Evolutionary conservation across 2,113 vertebrate species (phyloP).

Genomic region (Gallinago jamesoni): DNA sequence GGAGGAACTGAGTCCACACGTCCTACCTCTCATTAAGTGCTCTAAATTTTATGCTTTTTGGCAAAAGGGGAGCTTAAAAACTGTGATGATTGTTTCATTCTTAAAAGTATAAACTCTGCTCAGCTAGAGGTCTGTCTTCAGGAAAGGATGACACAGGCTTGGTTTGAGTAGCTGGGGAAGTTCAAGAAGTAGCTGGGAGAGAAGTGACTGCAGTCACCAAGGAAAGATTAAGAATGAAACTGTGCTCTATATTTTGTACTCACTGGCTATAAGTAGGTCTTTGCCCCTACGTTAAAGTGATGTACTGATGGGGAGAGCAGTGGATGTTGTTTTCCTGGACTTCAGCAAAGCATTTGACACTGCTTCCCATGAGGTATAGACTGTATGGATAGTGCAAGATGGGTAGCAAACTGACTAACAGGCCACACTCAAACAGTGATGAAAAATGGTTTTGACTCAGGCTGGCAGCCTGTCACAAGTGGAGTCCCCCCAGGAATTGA

Average conservation of each 20-base stretch:
- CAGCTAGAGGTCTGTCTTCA: not conserved
- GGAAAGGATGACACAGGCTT: not conserved
- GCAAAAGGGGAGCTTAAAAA: not conserved
- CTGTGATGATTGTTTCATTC: not conserved
- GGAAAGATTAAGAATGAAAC: not conserved
- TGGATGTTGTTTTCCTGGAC: not conserved
- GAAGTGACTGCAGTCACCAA: not conserved
- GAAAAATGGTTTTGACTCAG: not conserved
- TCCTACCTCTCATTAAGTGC: not conserved
- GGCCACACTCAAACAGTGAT: not conserved
- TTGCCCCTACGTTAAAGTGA: not conserved
- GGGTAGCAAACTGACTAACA: not conserved
- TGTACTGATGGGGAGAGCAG: not conserved
- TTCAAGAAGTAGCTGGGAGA: not conserved
- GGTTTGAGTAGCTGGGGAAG: not conserved
- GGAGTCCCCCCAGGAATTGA: not conserved
- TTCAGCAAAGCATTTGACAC: not conserved
- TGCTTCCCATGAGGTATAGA: not conserved
- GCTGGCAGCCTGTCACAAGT: not conserved
- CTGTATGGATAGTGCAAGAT: not conserved
- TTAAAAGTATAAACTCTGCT: not conserved
- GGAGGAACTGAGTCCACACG: not conserved
- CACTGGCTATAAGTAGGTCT: not conserved
- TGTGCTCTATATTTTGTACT: not conserved
- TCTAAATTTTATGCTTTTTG: not conserved